These are phyloP conservation scores for Lordiphosa andalusiaca DNA, from an alignment of 2,888 invertebrate species.

Conservation along the genomic window DNA sequence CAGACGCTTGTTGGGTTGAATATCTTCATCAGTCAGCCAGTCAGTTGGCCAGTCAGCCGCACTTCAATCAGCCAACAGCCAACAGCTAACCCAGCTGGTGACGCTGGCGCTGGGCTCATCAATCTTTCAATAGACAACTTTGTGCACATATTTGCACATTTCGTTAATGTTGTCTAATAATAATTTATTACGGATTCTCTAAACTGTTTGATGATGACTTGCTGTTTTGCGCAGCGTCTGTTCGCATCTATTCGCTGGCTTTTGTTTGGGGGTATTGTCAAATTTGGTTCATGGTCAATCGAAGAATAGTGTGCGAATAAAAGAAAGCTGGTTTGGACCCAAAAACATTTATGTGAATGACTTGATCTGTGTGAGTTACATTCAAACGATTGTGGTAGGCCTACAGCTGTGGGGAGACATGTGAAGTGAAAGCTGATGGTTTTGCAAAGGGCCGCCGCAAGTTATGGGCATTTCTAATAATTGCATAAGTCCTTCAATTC, in stretches of 20 bases:
- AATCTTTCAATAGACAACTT: slow-evolving; percentile 23
- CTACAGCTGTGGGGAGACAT: slow-evolving; percentile 6
- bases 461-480: too few relatives aligned
- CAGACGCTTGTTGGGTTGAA: slow-evolving; percentile 5
- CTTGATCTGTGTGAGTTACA: slow-evolving; percentile 22
- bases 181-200: slow-evolving; percentile 41
- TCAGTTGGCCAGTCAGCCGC: slow-evolving; percentile 11
- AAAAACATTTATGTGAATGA: slow-evolving; percentile 5
- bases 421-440: too few relatives aligned
- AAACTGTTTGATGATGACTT: slow-evolving; percentile 51
- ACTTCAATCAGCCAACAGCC: slow-evolving; percentile 40
- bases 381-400: slow-evolving; percentile 12
- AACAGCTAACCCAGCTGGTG: background rate
- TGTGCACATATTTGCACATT: slow-evolving; percentile 30
- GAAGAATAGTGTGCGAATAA: slow-evolving; percentile 28
- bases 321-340: slow-evolving; percentile 47
- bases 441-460: too few relatives aligned
- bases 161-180: slow-evolving; percentile 36
- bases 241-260: slow-evolving; percentile 36
- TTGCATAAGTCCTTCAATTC: too few relatives aligned
- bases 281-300: slow-evolving; percentile 38
- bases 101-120: slow-evolving; percentile 3
- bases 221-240: slow-evolving; percentile 29
- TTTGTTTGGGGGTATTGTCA: slow-evolving; percentile 33
- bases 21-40: slow-evolving; percentile 47